Base-by-base conservation (phyloP, 2,113 vertebrate genomes). In the Chaetorhynchus papuensis region DNA sequence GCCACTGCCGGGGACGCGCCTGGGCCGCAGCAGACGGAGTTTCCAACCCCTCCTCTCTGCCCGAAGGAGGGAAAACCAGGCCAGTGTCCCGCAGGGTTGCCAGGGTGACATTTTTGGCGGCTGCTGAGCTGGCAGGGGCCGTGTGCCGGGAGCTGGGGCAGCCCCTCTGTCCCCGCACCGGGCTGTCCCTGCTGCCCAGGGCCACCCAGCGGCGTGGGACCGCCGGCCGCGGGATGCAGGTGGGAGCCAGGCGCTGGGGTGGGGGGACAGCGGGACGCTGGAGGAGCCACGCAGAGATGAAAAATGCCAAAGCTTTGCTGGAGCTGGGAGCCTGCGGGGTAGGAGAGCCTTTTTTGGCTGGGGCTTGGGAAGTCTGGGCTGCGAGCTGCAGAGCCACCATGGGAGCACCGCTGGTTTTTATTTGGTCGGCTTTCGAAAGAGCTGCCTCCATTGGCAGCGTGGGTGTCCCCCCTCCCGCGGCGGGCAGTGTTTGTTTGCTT, bases 381-480 rank as follows among this genome's bases (percentile, higher is more conserved):
- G 85, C 0, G 0, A 76, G 89, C 3, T 2, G 68, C 88, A 2
- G 11, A 96, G 76, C 45, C 63, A 23, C 85, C 78, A 53, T 39
- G 7, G 1, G 59, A 93, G 83, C 42, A 33, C 39, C 1, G 5
- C 90, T 92, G 92, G 63, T 93, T 96, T 70, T 68, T 35, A 93
- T 94, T 90, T 92, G 88, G 30, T 83, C 8, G 24, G 33, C 42
- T 95, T 94, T 93, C 10, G 30, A 95, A 94, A 92, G 83, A 93
- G 76, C 85, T 80, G 85, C 66, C 71, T 88, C 63, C 63, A 3
- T 26, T 61, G 92, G 82, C 88, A 86, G 94, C 42, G 1, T 69
- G 53, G 61, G 19, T 64, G 44, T 66, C 13, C 27, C 61, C n/a
- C 42, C 53, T 87, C 60, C 69, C 3, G 6, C 9, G 1, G 82